Evolutionary conservation across 1,140 invertebrate genomes (phyloP), one percentile per base, ranked within the genome.

Genomic region (Drosophila lowei): DNA sequence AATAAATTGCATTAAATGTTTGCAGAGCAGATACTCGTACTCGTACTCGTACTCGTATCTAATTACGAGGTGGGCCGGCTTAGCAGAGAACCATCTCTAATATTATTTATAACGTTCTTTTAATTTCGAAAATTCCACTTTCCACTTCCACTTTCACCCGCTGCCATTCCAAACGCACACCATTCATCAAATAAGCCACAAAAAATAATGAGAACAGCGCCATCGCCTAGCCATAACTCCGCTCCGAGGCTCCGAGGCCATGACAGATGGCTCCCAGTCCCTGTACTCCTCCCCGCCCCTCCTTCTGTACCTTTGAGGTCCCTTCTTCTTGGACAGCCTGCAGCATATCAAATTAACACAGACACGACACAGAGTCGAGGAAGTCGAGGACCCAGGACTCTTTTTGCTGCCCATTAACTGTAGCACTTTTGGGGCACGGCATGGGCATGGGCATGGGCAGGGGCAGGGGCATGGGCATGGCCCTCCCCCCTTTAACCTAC

Each of bases 311-410:
- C 54, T 53, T 34, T 25, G 23, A 15, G 25, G 11, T 38, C 23
- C 15, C 30, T 15, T 11, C 52, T 56, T 47, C 70, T 57, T 57
- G 62, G 62, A 30, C 81, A 64, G 80, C 77, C 81, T 73, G 77
- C 81, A 86, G 80, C 81, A 75, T 84, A 84, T 86, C 77, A 85
- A 86, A 85, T 81, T 86, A 86, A 85, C 81, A 81, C 81, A 86
- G 81, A 85, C 81, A 77, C 72, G 67, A 80, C 15, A 55, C 60
- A 55, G 71, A 74, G 71, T 38, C 11, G 11, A 38, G 34, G 11
- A 38, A 25, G 23, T 4, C 34, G 34, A 38, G 34, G 7, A 30
- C 8, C 71, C 71, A 43, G 71, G 71, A 58, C 66, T 84, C 62
- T 85, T 34, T 18, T 83, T 67, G 80, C 55, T 86, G 81, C 58